Percentiles rank a stretch among this genome's conserved stretches.
phyloP scores from a whole-genome alignment of 2,888 invertebrate genomes.

The Caenorhabditis wallacei region DNA sequence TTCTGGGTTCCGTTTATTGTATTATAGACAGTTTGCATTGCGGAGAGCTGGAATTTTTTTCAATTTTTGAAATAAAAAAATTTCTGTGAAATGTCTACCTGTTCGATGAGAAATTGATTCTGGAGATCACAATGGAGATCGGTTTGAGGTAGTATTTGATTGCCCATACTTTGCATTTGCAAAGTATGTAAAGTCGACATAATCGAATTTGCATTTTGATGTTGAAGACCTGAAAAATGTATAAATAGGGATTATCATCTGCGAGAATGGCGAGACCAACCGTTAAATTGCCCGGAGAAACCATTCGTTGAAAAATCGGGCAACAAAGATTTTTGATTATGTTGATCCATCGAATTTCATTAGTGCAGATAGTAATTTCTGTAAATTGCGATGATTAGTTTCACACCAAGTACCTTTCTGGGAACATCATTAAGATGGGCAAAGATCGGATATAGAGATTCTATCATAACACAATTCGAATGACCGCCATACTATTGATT shows the following conservation, averaged over 20 bases:
- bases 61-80: neutral
- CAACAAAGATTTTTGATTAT: conserved; percentile 66
- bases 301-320: conserved; percentile 62
- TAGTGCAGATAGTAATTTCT: conserved; percentile 15
- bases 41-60: conserved; percentile 41
- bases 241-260: neutral
- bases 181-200: conserved; percentile 64
- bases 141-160: conserved; percentile 30
- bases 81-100: no score
- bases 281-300: conserved; percentile 57
- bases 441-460: conserved; percentile 1
- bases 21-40: conserved; percentile 55
- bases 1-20: conserved; percentile 27
- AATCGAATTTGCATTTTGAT: conserved; percentile 47
- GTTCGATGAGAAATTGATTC: conserved; percentile 55
- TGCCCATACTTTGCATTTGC: conserved; percentile 61
- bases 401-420: neutral
- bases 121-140: conserved; percentile 42
- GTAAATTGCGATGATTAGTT: conserved; percentile 16
- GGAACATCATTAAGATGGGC: neutral
- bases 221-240: conserved; percentile 52
- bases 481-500: conserved; percentile 36
- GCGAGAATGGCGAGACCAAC: conserved; percentile 22
- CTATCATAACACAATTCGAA: conserved; percentile 14
- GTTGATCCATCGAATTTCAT: conserved; percentile 69